Percentiles rank a stretch among this genome's conserved stretches.
Conservation (phyloP, 2,113 vertebrate genomes). For the Nesoenas mayeri region DNA sequence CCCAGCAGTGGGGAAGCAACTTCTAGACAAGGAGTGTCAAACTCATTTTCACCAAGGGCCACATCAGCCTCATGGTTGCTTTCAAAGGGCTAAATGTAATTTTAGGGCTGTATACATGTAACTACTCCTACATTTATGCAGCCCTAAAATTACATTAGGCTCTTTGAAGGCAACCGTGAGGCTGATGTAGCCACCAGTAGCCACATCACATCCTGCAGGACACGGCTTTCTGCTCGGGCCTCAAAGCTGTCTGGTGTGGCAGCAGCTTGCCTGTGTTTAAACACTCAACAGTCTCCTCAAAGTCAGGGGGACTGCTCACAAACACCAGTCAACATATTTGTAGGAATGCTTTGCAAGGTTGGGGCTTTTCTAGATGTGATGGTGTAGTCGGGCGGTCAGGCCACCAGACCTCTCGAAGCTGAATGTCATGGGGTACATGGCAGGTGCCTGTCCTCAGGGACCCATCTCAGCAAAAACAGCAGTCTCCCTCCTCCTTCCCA, state of each 20-base stretch:
- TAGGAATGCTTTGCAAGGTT: background rate
- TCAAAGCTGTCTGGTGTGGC: rapidly evolving
- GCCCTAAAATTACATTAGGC: too few relatives aligned
- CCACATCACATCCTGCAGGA: background rate
- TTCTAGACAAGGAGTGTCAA: background rate
- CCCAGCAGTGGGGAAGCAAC: background rate
- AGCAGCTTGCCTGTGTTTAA: background rate
- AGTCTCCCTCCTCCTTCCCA: background rate
- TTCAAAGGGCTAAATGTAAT: too few relatives aligned
- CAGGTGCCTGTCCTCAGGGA: rapidly evolving
- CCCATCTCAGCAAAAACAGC: background rate
- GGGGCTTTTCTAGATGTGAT: background rate
- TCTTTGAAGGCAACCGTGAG: too few relatives aligned
- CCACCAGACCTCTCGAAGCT: background rate
- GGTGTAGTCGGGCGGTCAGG: rapidly evolving
- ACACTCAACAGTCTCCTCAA: background rate
- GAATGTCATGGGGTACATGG: rapidly evolving
- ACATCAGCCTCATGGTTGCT: too few relatives aligned
- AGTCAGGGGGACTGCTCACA: background rate
- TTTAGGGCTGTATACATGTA: too few relatives aligned
- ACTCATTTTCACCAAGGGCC: too few relatives aligned
- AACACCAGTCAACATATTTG: rapidly evolving
- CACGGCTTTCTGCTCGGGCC: background rate
- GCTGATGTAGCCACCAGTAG: too few relatives aligned
- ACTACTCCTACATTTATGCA: too few relatives aligned